Conservation (phyloP, 2,113 vertebrate genomes). For the Ramphastos sulfuratus region DNA sequence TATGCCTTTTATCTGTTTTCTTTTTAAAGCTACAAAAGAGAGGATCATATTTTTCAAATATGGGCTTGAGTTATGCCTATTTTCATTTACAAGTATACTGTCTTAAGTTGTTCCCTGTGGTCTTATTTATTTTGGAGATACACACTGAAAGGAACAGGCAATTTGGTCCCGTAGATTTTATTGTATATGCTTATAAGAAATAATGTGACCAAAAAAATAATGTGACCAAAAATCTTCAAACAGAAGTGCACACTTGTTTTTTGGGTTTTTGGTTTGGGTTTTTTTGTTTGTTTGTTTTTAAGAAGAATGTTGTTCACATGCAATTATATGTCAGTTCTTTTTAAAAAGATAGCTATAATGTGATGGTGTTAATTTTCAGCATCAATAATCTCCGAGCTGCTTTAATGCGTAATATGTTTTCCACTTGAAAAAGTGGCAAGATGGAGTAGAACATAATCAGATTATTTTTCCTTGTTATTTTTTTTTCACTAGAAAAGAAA, state of each 20-base stretch:
- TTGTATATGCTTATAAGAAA: neutral
- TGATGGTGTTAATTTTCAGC: neutral
- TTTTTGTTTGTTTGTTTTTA: neutral
- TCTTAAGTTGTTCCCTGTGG: neutral
- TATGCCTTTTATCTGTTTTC: slow-evolving; percentile 19
- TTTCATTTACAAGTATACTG: neutral
- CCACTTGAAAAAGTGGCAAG: neutral
- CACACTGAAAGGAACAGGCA: neutral
- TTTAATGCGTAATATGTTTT: neutral
- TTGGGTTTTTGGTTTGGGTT: too few relatives aligned
- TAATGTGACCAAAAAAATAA: neutral
- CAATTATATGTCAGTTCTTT: neutral
- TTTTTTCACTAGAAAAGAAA: neutral
- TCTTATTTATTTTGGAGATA: neutral
- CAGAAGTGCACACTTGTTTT: neutral
- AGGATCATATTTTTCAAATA: neutral
- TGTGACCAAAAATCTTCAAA: neutral
- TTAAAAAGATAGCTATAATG: neutral
- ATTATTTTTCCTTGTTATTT: neutral
- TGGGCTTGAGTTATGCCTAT: neutral
- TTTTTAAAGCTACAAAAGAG: slow-evolving; percentile 34
- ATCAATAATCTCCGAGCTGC: neutral
- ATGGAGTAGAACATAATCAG: neutral
- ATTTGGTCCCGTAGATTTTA: neutral
- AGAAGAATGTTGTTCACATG: neutral